A percentile compares a stretch with the other conserved stretches of the same genome.
Evolutionary conservation across 2,797 vertebrate genomes (phyloP).

Genomic region (Platalea minor): DNA sequence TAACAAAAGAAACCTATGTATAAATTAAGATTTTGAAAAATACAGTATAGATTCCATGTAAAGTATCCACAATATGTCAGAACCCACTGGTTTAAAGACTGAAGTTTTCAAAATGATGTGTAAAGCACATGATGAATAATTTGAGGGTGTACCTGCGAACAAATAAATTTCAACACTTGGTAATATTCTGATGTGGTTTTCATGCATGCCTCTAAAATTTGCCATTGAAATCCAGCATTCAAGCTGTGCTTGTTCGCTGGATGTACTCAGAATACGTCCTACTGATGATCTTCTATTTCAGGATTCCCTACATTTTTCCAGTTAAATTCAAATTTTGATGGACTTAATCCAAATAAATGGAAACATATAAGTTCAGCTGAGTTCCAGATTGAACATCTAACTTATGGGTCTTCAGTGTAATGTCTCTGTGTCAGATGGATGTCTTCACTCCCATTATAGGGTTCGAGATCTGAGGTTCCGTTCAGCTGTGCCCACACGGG

Average conservation of each 20-base stretch:
- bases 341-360: background rate
- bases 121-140: background rate
- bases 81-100: background rate
- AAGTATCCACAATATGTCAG: background rate
- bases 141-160: background rate
- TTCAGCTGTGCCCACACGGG: background rate
- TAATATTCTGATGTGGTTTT: background rate
- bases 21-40: background rate
- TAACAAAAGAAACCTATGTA: background rate
- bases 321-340: background rate
- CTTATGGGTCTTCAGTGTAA: background rate
- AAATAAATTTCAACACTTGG: background rate
- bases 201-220: background rate
- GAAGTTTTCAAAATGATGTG: background rate
- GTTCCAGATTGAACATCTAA: background rate
- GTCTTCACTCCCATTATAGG: background rate
- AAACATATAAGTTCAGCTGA: background rate
- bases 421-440: background rate
- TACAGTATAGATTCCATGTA: background rate
- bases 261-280: background rate
- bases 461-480: background rate
- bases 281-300: background rate
- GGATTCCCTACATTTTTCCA: background rate
- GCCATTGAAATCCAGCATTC: background rate
- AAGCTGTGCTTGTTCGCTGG: background rate